Base-by-base conservation (phyloP, 2,113 vertebrate species). In the Clupea harengus region DNA sequence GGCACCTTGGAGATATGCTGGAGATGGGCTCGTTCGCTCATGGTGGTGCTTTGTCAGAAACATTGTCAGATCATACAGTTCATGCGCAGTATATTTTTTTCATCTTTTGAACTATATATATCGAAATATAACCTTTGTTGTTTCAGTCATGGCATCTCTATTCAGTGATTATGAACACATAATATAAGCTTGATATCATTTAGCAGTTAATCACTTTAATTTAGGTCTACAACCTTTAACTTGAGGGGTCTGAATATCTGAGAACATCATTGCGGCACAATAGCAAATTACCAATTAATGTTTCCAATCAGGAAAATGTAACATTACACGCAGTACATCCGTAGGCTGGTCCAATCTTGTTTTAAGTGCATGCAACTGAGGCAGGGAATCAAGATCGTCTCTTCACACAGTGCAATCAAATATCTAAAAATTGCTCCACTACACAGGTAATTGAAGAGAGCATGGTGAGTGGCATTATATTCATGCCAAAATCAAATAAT, bases 261-360 rank as follows among this genome's bases (percentile, higher is more conserved):
- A 17, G 25, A 86, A 82, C 54, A 88, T 86, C 82, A 47, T 78
- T 92, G 88, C 89, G 84, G 87, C 17, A 15, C 84, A 64, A 82
- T 84, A 91, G 91, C 85, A 92, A 93, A 93, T 93, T 89, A 86
- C 92, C 91, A 91, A 90, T 92, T 90, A 91, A 85, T 89, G 81
- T 89, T 82, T 82, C 86, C 86, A 88, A 90, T 91, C 87, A 91
- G 84, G 82, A 52, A 82, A 44, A 85, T 45, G 11, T 67, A 25
- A 67, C 28, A 84, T 86, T 67, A 84, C 85, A 46, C 84, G 82
- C 20, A 67, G 45, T 82, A 84, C 84, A 67, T 84, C 80, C 80
- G 22, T 67, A 72, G 45, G 57, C 82, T 82, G 85, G 81, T 90
- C 85, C 83, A 75, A 88, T 86, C 86, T 84, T 82, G 47, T 72